Evolutionary conservation across 2,888 invertebrate genomes (phyloP).

Genomic region (Leistus spinibarbis): DNA sequence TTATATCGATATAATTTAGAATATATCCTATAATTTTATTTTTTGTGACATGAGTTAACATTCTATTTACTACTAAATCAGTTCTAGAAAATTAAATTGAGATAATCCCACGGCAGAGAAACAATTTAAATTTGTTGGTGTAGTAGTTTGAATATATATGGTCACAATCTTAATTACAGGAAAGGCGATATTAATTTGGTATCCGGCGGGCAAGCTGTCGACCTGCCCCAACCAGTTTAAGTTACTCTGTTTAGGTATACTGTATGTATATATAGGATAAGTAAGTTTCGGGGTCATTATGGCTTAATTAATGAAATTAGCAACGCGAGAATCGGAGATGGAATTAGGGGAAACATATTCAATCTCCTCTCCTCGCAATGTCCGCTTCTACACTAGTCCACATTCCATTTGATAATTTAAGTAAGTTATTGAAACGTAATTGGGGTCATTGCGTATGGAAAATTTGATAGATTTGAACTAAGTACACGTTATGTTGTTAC

Average conservation of each 20-base stretch:
- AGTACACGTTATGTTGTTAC: no score
- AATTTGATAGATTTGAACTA: no score
- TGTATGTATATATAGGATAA: not conserved
- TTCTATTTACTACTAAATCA: no score
- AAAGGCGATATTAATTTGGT: slow-evolving; percentile 9
- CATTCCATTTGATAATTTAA: no score
- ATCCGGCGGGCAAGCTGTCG: not conserved
- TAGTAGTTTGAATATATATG: not conserved
- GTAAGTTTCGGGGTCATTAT: slow-evolving; percentile 14
- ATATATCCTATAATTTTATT: no score
- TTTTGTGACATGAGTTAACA: no score
- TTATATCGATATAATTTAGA: no score
- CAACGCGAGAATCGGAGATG: slow-evolving; percentile 10
- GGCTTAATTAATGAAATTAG: slow-evolving; percentile 33
- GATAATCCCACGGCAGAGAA: not conserved
- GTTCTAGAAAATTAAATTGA: not conserved
- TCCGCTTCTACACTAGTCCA: not conserved
- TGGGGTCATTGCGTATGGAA: no score
- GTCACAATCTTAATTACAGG: slow-evolving; percentile 6
- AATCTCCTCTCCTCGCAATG: not conserved
- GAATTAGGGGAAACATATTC: not conserved
- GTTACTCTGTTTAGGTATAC: not conserved
- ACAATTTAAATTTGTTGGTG: not conserved
- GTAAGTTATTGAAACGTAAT: no score
- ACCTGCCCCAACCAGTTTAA: not conserved